These are phyloP conservation scores for Zosterops borbonicus DNA, from an alignment of 2,113 vertebrate species.

Conservation along the genomic window DNA sequence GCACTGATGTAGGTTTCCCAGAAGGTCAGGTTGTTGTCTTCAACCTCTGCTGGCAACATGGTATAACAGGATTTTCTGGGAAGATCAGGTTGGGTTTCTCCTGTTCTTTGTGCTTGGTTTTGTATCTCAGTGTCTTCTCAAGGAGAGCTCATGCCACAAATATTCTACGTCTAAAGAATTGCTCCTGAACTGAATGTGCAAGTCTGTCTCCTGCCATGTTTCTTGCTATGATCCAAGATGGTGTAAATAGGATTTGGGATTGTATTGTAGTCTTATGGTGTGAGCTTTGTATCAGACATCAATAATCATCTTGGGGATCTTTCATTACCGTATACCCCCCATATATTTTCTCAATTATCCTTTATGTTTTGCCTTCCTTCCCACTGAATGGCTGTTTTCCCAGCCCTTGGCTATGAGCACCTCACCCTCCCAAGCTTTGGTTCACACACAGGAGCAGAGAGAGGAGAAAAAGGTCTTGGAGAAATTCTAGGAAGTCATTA, in stretches of 20 bases:
- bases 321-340: not conserved
- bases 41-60: not conserved
- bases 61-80: not conserved
- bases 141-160: not conserved
- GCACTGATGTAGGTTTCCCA: not conserved
- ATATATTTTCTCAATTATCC: not conserved
- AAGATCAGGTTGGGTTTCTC: not conserved
- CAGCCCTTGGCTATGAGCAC: not conserved
- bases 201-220: not conserved
- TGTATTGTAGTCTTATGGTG: not conserved
- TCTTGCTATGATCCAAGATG: not conserved
- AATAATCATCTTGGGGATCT: not conserved
- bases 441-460: not conserved
- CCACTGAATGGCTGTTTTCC: not conserved
- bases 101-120: not conserved
- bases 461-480: not conserved
- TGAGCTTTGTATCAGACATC: not conserved
- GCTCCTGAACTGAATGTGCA: not conserved
- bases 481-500: not conserved
- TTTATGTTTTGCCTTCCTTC: not conserved
- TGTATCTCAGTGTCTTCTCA: not conserved
- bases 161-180: not conserved
- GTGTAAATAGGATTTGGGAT: not conserved
- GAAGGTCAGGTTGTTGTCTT: not conserved
- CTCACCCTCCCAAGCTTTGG: not conserved